These are phyloP conservation scores for Drosophila ohnishii DNA, from an alignment of 1,140 invertebrate genomes.

Conservation along the genomic window DNA sequence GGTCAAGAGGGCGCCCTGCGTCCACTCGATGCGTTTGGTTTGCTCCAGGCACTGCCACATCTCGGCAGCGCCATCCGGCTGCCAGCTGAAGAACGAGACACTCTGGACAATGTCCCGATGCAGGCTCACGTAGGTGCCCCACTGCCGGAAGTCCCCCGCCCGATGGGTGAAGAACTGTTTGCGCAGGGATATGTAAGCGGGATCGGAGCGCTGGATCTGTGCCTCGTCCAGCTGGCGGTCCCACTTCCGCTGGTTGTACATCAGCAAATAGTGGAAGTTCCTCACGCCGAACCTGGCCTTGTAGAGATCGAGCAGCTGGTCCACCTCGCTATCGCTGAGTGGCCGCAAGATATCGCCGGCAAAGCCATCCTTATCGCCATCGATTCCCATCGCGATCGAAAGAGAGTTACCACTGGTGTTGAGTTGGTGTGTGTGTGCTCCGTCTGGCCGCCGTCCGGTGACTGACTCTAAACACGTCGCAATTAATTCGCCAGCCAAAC, in stretches of 20 bases:
- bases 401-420: neutral
- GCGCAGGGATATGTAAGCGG: constrained; percentile 52
- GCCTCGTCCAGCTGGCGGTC: constrained; percentile 56
- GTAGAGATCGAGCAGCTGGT: constrained; percentile 68
- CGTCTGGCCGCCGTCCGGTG: constrained; percentile 14
- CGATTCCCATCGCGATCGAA: constrained; percentile 26
- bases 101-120: constrained; percentile 75
- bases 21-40: constrained; percentile 66
- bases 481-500: neutral
- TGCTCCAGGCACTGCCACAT: constrained; percentile 64
- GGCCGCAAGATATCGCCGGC: constrained; percentile 62
- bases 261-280: constrained; percentile 69
- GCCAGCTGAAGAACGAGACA: constrained; percentile 72
- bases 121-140: constrained; percentile 72
- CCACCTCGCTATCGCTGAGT: constrained; percentile 60
- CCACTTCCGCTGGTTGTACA: constrained; percentile 77
- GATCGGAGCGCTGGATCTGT: constrained; percentile 23
- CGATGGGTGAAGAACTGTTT: constrained; percentile 71
- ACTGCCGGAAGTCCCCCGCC: constrained; percentile 54
- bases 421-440: neutral
- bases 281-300: constrained; percentile 44
- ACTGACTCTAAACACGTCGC: constrained; percentile 14
- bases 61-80: constrained; percentile 39
- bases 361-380: constrained; percentile 50
- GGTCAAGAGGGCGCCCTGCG: constrained; percentile 63